These are phyloP conservation scores for Alethe diademata DNA, from an alignment of 2,113 vertebrate genomes.

Conservation along the genomic window DNA sequence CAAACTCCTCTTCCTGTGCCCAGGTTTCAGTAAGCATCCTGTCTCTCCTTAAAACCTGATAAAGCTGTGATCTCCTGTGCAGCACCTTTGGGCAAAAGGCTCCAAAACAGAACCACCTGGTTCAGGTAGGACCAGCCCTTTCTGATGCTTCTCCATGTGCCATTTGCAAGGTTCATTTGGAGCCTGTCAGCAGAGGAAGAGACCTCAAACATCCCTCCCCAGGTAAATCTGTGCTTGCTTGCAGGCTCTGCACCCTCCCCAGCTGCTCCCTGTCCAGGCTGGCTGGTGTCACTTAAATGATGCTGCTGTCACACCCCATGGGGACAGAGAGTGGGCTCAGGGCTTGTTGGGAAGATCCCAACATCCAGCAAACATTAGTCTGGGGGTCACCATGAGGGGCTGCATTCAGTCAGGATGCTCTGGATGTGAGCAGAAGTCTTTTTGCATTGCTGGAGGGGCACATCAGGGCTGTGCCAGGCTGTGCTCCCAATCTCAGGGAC, in stretches of 20 bases:
- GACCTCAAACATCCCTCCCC: neutral
- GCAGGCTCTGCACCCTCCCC: neutral
- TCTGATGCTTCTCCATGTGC: accelerated
- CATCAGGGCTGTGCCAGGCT: neutral
- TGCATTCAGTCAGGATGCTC: neutral
- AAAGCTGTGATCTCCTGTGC: neutral
- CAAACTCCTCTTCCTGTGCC: accelerated
- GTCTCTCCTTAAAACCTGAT: accelerated
- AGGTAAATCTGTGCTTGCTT: neutral
- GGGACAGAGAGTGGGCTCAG: neutral
- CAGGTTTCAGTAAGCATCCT: neutral
- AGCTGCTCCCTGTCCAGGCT: neutral
- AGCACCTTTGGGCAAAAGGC: neutral
- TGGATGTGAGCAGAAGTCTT: accelerated
- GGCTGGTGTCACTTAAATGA: neutral
- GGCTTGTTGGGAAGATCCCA: neutral
- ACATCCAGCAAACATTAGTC: accelerated
- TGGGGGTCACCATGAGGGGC: neutral
- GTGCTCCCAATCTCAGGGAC: neutral
- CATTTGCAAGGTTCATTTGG: neutral
- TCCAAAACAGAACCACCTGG: neutral
- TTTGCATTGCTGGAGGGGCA: neutral
- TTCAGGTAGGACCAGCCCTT: neutral
- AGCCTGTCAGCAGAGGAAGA: accelerated
- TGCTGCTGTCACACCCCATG: neutral